Percentiles rank a stretch among this genome's conserved stretches.
Evolutionary conservation across 2,797 vertebrate genomes (phyloP).

Genomic region (Anableps anableps): DNA sequence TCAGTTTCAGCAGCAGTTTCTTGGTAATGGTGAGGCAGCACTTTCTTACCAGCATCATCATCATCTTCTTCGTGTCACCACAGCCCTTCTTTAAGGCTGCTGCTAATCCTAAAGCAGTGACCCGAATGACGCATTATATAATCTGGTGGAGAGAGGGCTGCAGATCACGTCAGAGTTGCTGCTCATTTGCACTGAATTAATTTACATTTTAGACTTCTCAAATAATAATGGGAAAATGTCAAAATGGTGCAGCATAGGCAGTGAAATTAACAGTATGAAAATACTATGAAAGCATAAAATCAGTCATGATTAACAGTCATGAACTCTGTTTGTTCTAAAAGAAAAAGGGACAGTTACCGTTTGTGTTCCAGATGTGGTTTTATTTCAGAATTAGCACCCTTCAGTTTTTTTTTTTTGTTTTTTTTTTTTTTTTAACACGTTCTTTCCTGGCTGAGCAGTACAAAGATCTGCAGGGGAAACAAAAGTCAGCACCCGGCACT

Average conservation of each 20-base stretch:
- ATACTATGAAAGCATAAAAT: conserved; percentile 13
- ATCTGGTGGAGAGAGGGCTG: not conserved
- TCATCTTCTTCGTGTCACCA: not conserved
- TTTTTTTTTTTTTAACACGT: conserved; percentile 9
- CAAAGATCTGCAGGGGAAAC: not conserved
- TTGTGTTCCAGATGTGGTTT: conserved; percentile 29
- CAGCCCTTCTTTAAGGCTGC: conserved; percentile 3
- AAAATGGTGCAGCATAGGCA: not conserved
- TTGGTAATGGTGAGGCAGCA: conserved; percentile 21
- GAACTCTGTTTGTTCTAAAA: not conserved
- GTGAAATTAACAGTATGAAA: not conserved
- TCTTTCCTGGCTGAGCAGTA: conserved; percentile 12
- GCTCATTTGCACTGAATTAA: not conserved
- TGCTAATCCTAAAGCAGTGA: conserved; percentile 3
- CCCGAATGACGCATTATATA: conserved; percentile 1
- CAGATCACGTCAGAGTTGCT: conserved; percentile 10
- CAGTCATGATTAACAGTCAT: not conserved
- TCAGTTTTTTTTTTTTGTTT: conserved; percentile 4
- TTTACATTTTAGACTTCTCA: conserved; percentile 11
- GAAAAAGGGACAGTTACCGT: conserved; percentile 5
- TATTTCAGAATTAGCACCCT: conserved; percentile 13
- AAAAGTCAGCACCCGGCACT: not conserved
- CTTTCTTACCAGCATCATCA: conserved; percentile 21
- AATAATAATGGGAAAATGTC: not conserved
- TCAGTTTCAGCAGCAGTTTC: conserved; percentile 19